A percentile compares a stretch with the other conserved stretches of the same genome.
phyloP scores from a whole-genome alignment of 2,888 invertebrate genomes.

The Asteroscopus sphinx region DNA sequence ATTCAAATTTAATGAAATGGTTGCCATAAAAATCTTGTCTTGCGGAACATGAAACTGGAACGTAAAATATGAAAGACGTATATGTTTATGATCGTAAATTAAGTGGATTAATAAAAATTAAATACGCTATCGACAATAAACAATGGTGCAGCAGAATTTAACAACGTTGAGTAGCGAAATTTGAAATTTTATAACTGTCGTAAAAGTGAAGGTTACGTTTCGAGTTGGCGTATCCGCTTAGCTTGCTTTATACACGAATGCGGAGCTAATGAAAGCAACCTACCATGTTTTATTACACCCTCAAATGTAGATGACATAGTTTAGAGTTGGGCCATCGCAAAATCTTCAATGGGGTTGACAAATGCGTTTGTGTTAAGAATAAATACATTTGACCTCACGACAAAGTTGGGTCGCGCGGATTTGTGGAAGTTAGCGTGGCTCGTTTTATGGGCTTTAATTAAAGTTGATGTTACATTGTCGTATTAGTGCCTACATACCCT shows the following conservation, averaged over 20 bases:
- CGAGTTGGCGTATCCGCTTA: slow-evolving; percentile 73
- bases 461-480: slow-evolving; percentile 56
- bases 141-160: slow-evolving; percentile 60
- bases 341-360: slow-evolving; percentile 60
- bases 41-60: slow-evolving; percentile 29
- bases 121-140: slow-evolving; percentile 59
- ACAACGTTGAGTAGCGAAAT: slow-evolving; percentile 78
- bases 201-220: slow-evolving; percentile 82
- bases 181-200: slow-evolving; percentile 84
- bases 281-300: slow-evolving; percentile 83
- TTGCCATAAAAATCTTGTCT: slow-evolving; percentile 28
- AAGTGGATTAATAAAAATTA: slow-evolving; percentile 59
- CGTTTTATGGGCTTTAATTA: slow-evolving; percentile 67
- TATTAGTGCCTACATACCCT: slow-evolving; percentile 48
- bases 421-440: slow-evolving; percentile 54
- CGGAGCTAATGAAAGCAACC: slow-evolving; percentile 82
- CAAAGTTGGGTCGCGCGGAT: slow-evolving; percentile 57
- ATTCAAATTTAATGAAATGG: slow-evolving; percentile 28
- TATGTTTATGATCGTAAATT: slow-evolving; percentile 50
- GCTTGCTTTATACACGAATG: slow-evolving; percentile 77
- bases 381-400: slow-evolving; percentile 52
- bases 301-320: slow-evolving; percentile 69
- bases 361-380: slow-evolving; percentile 52
- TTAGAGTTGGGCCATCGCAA: slow-evolving; percentile 58
- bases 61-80: slow-evolving; percentile 38